A percentile compares a stretch with the other conserved stretches of the same genome.
Conservation (phyloP, 2,888 invertebrate species). For the Gastracanthus pulcherrimus region DNA sequence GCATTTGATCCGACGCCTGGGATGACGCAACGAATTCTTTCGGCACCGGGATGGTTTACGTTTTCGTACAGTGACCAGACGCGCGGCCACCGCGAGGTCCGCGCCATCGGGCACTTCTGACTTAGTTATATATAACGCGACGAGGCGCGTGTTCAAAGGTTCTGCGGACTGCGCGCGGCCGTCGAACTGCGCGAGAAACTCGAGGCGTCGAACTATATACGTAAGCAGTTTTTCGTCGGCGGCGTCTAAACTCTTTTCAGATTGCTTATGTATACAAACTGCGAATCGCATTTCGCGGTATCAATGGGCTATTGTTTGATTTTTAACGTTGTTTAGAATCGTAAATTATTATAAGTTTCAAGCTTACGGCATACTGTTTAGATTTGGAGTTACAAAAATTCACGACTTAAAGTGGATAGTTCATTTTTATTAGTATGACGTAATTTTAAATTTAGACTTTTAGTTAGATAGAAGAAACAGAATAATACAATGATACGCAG, state of each 20-base stretch:
- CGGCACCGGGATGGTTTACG: constrained; percentile 27
- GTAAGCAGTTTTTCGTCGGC: neutral
- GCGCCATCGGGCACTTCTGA: neutral
- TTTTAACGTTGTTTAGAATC: neutral
- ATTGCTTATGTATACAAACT: neutral
- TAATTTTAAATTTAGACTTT: no score
- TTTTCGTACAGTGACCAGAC: constrained; percentile 36
- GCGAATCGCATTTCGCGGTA: neutral
- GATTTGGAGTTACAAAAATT: no score
- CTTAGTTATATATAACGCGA: constrained; percentile 1
- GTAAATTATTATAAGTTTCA: neutral
- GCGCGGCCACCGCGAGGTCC: neutral
- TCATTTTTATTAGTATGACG: neutral
- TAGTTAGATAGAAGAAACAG: no score
- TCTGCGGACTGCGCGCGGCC: constrained; percentile 9
- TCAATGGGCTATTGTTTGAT: neutral
- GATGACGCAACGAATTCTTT: constrained; percentile 55
- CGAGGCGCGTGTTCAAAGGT: neutral
- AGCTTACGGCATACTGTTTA: no score
- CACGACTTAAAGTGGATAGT: no score
- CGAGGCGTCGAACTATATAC: constrained; percentile 11
- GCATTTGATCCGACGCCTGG: constrained; percentile 52
- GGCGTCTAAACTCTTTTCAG: neutral
- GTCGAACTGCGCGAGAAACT: constrained; percentile 29
- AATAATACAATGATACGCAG: no score